Conservation (phyloP, 2,797 vertebrate genomes). For the Neosalanx taihuensis region DNA sequence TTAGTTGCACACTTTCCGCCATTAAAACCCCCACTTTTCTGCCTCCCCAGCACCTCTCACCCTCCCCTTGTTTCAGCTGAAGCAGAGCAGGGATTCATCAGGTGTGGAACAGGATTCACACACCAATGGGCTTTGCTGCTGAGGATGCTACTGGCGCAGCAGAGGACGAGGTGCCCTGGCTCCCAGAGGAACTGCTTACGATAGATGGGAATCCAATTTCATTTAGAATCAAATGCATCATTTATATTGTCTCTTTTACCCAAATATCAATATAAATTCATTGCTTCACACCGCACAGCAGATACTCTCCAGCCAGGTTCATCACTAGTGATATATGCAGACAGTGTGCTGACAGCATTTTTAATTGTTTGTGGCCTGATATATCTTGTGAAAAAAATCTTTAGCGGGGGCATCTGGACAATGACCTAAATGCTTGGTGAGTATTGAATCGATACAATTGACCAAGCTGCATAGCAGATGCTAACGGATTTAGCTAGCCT, state of each 20-base stretch:
- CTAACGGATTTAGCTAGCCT: conserved; percentile 17
- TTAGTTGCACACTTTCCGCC: conserved; percentile 32
- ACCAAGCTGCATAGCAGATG: conserved; percentile 8
- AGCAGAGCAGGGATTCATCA: conserved; percentile 38
- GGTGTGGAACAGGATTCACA: conserved; percentile 13
- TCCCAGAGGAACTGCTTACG: conserved; percentile 22
- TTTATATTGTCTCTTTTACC: conserved; percentile 60
- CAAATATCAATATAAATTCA: conserved; percentile 52
- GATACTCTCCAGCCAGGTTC: conserved; percentile 38
- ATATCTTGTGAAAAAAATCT: conserved; percentile 43
- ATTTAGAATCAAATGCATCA: conserved; percentile 58
- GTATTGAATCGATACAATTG: conserved; percentile 16
- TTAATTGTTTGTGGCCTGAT: conserved; percentile 36
- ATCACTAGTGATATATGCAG: conserved; percentile 45
- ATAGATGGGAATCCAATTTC: conserved; percentile 56
- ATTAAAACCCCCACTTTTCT: conserved; percentile 46
- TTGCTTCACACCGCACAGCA: conserved; percentile 30
- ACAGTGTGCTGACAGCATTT: conserved; percentile 38
- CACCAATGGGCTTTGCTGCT: conserved; percentile 23
- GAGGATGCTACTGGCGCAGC: conserved; percentile 35
- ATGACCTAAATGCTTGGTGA: conserved; percentile 26
- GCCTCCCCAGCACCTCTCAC: conserved; percentile 24
- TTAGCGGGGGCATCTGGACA: conserved; percentile 31
- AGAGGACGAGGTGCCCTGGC: conserved; percentile 22
- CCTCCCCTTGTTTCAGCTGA: conserved; percentile 38